These are phyloP conservation scores for Eospalax fontanierii DNA, from an alignment of 2,797 vertebrate species.

Conservation along the genomic window DNA sequence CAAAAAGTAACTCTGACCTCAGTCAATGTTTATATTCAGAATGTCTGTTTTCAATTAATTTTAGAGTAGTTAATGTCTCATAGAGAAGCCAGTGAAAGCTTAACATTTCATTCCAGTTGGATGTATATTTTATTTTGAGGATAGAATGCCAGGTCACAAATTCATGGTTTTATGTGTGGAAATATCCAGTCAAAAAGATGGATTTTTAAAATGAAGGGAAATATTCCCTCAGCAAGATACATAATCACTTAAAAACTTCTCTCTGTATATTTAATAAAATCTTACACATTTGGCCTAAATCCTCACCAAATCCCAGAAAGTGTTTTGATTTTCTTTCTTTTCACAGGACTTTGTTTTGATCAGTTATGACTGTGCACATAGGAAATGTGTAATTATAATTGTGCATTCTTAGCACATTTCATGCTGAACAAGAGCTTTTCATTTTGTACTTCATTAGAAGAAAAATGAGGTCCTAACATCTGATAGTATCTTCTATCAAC, in stretches of 20 bases:
- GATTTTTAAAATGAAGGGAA: background rate
- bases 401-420: background rate
- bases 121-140: slow-evolving; percentile 20
- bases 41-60: slow-evolving; percentile 25
- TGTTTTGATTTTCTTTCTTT: slow-evolving; percentile 6
- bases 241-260: background rate
- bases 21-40: slow-evolving; percentile 18
- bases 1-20: background rate
- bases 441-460: background rate
- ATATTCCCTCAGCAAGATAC: background rate
- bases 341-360: background rate
- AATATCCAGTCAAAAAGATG: slow-evolving; percentile 9
- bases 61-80: background rate
- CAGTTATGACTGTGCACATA: background rate
- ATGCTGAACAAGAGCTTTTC: background rate
- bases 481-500: no score
- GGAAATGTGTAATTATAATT: background rate
- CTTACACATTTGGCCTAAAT: slow-evolving; percentile 1
- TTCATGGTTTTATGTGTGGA: background rate
- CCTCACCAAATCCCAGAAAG: slow-evolving; percentile 5
- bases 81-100: background rate
- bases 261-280: background rate
- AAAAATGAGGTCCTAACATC: background rate
- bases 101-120: background rate
- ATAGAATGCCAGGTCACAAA: slow-evolving; percentile 40